A percentile compares a stretch with the other conserved stretches of the same genome.
Conservation (phyloP, 2,797 vertebrate genomes). For the Eulemur rubriventer region DNA sequence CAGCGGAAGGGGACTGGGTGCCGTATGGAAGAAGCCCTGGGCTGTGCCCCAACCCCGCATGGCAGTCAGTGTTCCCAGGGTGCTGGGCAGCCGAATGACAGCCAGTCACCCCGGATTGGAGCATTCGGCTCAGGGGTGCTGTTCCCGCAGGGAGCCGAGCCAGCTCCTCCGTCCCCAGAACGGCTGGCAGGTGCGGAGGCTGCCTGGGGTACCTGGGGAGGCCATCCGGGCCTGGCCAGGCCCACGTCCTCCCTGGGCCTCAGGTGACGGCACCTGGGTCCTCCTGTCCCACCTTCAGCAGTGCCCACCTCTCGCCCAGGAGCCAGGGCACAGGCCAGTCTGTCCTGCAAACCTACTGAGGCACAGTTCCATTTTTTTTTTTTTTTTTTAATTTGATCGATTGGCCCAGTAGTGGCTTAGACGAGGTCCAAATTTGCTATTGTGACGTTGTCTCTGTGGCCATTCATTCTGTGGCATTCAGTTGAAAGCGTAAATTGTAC, state of each 20-base stretch:
- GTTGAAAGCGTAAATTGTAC: neutral
- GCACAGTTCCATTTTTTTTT: too few species aligned
- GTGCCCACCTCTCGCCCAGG: neutral
- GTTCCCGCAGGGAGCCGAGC: neutral
- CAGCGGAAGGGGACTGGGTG: neutral
- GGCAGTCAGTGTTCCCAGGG: neutral
- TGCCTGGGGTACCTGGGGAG: too few species aligned
- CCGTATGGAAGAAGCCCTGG: neutral
- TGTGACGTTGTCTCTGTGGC: neutral
- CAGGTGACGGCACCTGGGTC: too few species aligned
- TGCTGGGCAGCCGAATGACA: fast-evolving
- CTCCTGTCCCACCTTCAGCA: too few species aligned
- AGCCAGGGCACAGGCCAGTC: neutral
- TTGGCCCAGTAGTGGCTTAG: neutral
- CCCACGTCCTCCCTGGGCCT: too few species aligned
- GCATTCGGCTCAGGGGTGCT: neutral
- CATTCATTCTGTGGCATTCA: neutral
- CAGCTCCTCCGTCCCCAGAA: too few species aligned
- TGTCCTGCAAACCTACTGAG: too few species aligned
- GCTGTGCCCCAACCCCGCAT: too few species aligned
- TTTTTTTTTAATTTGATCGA: neutral
- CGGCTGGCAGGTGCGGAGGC: too few species aligned
- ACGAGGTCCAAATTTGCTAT: neutral
- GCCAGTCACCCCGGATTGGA: too few species aligned
- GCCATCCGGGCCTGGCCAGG: too few species aligned